Evolutionary conservation across 2,888 invertebrate species (phyloP).

Genomic region (Drosophila birchii): DNA sequence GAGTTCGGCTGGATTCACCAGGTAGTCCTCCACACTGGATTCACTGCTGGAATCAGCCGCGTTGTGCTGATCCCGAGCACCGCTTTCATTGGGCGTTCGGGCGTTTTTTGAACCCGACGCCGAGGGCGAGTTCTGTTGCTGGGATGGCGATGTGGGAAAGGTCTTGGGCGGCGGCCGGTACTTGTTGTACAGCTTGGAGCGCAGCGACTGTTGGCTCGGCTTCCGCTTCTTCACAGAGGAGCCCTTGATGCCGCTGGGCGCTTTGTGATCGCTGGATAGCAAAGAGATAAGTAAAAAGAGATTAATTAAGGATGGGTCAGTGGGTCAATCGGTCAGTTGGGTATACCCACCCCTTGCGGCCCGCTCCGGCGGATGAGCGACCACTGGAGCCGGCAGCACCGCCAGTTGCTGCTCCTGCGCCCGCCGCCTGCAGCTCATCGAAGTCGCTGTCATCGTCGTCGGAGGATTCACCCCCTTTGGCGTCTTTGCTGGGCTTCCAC

Average conservation of each 20-base stretch:
- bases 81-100: conserved; percentile 79
- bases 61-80: conserved; percentile 66
- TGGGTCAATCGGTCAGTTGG: conserved; percentile 14
- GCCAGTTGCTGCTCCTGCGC: conserved; percentile 34
- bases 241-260: conserved; percentile 70
- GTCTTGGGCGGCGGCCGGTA: conserved; percentile 82
- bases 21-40: conserved; percentile 86
- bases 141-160: conserved; percentile 65
- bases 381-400: conserved; percentile 51
- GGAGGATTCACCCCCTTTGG: conserved; percentile 81
- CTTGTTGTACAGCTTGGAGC: conserved; percentile 76
- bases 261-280: conserved; percentile 59
- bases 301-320: not conserved
- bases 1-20: conserved; percentile 86
- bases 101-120: conserved; percentile 83
- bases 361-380: conserved; percentile 49
- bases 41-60: conserved; percentile 63
- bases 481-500: conserved; percentile 78
- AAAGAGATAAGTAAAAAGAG: not conserved
- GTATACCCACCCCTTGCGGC: conserved; percentile 59
- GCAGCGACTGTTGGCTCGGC: conserved; percentile 74
- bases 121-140: conserved; percentile 76
- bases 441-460: conserved; percentile 84
- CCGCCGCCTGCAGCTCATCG: conserved; percentile 61
- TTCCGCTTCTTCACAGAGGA: conserved; percentile 78